Percentiles rank a stretch among this genome's conserved stretches.
Evolutionary conservation across 2,888 invertebrate genomes (phyloP).

Genomic region (Escarpia spicata): DNA sequence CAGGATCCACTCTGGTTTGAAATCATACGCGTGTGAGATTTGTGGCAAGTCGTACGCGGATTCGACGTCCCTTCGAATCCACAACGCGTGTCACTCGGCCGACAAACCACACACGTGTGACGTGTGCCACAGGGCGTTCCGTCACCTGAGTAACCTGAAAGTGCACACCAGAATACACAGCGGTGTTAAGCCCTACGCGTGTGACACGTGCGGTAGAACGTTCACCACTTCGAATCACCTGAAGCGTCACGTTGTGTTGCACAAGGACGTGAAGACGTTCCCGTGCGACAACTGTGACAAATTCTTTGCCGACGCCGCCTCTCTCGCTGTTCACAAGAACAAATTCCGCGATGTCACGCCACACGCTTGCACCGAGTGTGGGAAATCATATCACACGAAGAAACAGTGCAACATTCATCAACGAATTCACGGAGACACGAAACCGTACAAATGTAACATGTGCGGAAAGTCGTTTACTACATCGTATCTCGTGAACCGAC

Average conservation of each 20-base stretch:
- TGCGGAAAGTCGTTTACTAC: too few species aligned
- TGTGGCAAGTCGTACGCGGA: conserved; percentile 7
- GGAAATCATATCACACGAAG: background rate
- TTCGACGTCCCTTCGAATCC: background rate
- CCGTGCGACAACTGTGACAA: background rate
- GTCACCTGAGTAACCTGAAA: background rate
- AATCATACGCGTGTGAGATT: background rate
- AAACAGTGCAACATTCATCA: background rate
- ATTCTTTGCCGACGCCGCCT: background rate
- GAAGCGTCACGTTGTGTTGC: background rate
- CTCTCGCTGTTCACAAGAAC: background rate
- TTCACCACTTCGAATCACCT: background rate
- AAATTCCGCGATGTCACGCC: background rate
- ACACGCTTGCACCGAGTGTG: background rate
- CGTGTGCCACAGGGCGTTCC: conserved; percentile 4
- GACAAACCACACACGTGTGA: conserved; percentile 17
- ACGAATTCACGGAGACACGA: background rate
- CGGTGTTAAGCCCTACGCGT: background rate
- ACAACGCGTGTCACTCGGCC: background rate
- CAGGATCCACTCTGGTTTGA: conserved; percentile 6
- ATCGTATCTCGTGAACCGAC: too few species aligned
- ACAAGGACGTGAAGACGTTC: background rate
- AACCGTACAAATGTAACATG: too few species aligned
- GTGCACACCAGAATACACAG: background rate
- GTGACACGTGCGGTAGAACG: background rate